Percentiles rank a stretch among this genome's conserved stretches.
Evolutionary conservation across 2,113 vertebrate species (phyloP).

Genomic region (Epinephelus cyanopodus): DNA sequence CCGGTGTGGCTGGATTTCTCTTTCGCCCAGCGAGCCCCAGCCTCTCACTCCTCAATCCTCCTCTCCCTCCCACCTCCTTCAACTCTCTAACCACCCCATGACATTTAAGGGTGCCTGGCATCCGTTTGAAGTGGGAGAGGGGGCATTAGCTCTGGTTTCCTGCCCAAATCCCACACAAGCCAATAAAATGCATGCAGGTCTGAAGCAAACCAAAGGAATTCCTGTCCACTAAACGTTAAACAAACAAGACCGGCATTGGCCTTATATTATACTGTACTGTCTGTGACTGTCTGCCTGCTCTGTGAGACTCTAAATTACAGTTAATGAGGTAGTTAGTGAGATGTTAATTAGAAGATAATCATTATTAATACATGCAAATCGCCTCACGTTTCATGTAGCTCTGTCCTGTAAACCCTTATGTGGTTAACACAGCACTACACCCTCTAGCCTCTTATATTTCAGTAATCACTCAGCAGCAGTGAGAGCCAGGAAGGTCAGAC

Average conservation of each 20-base stretch:
- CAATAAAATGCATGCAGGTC: conserved; percentile 82
- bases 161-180: conserved; percentile 84
- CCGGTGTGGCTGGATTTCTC: conserved; percentile 70
- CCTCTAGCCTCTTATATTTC: conserved; percentile 52
- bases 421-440: conserved; percentile 32
- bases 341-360: conserved; percentile 37
- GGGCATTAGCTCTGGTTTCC: conserved; percentile 86
- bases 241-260: conserved; percentile 70
- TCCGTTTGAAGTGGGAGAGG: conserved; percentile 84
- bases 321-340: conserved; percentile 10
- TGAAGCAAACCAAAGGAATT: conserved; percentile 79
- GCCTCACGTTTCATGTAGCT: conserved; percentile 9
- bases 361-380: conserved; percentile 29
- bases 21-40: conserved; percentile 37
- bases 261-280: conserved; percentile 36
- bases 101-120: conserved; percentile 85
- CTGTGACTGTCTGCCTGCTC: conserved; percentile 3
- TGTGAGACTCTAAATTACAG: conserved; percentile 8
- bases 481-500: conserved; percentile 55
- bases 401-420: conserved; percentile 8
- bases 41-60: conserved; percentile 47
- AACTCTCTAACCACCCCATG: conserved; percentile 80
- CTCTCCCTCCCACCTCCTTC: conserved; percentile 51
- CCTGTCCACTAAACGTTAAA: conserved; percentile 71
- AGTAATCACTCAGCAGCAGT: conserved; percentile 62